phyloP scores from a whole-genome alignment of 2,888 invertebrate genomes.

The Eubasilissa splendida region DNA sequence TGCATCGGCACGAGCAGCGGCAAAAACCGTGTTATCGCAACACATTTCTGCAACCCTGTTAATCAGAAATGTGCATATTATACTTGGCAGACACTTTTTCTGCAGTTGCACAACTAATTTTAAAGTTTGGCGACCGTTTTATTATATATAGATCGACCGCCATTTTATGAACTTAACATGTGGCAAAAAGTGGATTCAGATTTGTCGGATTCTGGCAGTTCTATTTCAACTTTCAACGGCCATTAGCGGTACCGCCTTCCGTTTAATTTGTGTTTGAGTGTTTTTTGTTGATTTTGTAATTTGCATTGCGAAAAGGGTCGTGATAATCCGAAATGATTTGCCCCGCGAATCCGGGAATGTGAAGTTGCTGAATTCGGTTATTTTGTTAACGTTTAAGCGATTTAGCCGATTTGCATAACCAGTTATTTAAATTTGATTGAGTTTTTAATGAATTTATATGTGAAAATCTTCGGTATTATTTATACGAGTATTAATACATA shows the following conservation, averaged over 20 bases:
- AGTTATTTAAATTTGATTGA: too few relatives aligned
- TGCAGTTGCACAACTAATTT: constrained; percentile 1
- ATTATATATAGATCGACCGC: not conserved
- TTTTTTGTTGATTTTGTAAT: constrained; percentile 44
- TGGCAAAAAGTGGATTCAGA: constrained; percentile 17
- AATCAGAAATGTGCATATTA: constrained; percentile 23
- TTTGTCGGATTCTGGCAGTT: not conserved
- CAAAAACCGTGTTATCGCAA: constrained; percentile 15
- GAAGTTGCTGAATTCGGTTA: not conserved
- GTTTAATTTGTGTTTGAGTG: not conserved
- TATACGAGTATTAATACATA: too few relatives aligned
- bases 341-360: not conserved
- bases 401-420: not conserved
- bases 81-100: not conserved
- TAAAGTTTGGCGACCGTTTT: not conserved
- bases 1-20: not conserved
- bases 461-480: too few relatives aligned
- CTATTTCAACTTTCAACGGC: constrained; percentile 11
- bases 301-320: constrained; percentile 31
- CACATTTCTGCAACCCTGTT: constrained; percentile 23
- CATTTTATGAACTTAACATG: not conserved
- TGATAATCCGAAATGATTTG: constrained; percentile 25
- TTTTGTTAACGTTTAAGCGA: constrained; percentile 18
- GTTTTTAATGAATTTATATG: too few relatives aligned
- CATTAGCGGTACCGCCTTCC: constrained; percentile 16